Conservation (phyloP, 2,888 invertebrate species). For the Drosophila bunnanda region DNA sequence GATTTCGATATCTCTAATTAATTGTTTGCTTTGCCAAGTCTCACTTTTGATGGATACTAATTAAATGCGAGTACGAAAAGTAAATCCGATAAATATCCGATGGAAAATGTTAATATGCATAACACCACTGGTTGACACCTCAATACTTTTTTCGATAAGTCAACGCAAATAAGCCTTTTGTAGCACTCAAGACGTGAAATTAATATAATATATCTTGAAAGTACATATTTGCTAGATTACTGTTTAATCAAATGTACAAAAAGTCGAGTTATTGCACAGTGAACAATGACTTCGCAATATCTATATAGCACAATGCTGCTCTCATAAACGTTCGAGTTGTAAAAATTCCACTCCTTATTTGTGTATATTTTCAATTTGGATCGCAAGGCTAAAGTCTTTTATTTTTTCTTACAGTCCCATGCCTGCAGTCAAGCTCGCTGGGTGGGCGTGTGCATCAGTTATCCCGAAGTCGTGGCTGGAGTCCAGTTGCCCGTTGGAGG, state of each 20-base stretch:
- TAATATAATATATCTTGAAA: conserved; percentile 11
- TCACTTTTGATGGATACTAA: conserved; percentile 34
- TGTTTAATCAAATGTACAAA: conserved; percentile 27
- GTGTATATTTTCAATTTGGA: not conserved
- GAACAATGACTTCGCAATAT: conserved; percentile 7
- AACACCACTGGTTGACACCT: conserved; percentile 35
- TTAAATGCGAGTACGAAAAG: conserved; percentile 22
- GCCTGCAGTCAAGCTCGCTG: conserved; percentile 90
- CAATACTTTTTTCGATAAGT: conserved; percentile 14
- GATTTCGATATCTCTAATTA: conserved; percentile 18
- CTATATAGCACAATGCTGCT: not conserved
- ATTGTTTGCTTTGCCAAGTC: conserved; percentile 23
- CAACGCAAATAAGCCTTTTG: conserved; percentile 17
- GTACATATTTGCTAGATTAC: conserved; percentile 11
- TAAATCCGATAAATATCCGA: conserved; percentile 23
- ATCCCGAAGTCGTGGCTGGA: conserved; percentile 80
- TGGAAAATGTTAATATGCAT: conserved; percentile 32
- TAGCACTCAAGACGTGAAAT: conserved; percentile 8
- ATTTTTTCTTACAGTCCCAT: conserved; percentile 87
- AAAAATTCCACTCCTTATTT: conserved; percentile 2
- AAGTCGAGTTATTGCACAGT: not conserved
- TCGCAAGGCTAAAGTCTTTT: conserved; percentile 8
- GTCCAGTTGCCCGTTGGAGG: conserved; percentile 71
- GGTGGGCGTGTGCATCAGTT: conserved; percentile 88
- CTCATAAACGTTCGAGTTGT: not conserved